These are phyloP conservation scores for Harpagifer antarcticus DNA, from an alignment of 2,797 vertebrate species.

Conservation along the genomic window DNA sequence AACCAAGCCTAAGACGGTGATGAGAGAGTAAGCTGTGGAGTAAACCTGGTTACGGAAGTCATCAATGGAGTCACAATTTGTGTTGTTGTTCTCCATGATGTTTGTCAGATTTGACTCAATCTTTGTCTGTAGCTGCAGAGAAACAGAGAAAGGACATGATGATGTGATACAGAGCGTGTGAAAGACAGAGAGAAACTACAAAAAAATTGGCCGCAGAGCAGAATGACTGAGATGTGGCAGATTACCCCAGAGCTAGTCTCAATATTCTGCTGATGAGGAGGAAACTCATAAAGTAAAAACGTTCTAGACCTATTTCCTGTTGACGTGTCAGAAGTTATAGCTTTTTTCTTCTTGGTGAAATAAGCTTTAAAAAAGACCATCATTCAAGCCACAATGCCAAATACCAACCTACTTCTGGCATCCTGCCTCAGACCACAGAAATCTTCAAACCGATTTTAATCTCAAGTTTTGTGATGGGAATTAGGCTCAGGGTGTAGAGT, in stretches of 20 bases:
- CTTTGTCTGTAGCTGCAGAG: slow-evolving; percentile 27
- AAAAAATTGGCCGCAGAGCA: background rate
- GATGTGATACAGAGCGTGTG: background rate
- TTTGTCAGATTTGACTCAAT: slow-evolving; percentile 53
- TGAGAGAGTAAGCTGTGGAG: slow-evolving; percentile 91
- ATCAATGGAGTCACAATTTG: slow-evolving; percentile 82
- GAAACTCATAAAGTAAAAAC: background rate
- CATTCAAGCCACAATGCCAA: too few relatives aligned
- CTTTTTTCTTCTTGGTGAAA: background rate
- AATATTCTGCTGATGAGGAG: background rate
- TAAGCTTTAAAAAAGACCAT: too few relatives aligned
- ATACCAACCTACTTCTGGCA: too few relatives aligned
- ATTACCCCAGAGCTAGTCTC: slow-evolving; percentile 11
- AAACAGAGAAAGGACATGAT: background rate
- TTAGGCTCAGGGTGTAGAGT: too few relatives aligned
- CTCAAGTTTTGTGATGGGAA: too few relatives aligned
- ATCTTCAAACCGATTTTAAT: too few relatives aligned
- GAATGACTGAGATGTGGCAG: background rate
- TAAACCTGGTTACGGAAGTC: slow-evolving; percentile 95
- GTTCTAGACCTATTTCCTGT: background rate
- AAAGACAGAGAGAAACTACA: background rate
- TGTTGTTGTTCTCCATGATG: slow-evolving; percentile 8
- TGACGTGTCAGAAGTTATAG: background rate
- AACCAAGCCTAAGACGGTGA: slow-evolving; percentile 88
- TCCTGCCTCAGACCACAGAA: too few relatives aligned